Evolutionary conservation across 2,888 invertebrate species (phyloP).

Genomic region (Glyphotaelius pellucidus): DNA sequence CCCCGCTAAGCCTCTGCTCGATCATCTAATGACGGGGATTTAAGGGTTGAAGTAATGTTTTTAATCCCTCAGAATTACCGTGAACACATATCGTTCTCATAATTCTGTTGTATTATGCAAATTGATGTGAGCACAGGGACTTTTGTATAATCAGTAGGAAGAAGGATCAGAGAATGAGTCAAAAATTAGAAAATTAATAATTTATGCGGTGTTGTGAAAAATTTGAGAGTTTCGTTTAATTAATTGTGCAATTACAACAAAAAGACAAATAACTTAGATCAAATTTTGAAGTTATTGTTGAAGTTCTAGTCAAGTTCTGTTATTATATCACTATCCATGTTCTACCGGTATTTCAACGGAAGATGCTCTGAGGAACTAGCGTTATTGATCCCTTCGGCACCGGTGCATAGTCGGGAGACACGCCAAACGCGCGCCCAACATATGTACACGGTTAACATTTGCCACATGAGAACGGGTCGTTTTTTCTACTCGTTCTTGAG

Average conservation of each 20-base stretch:
- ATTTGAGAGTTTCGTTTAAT: background rate
- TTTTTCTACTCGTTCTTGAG: too few relatives aligned
- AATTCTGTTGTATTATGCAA: constrained; percentile 4
- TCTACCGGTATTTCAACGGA: too few relatives aligned
- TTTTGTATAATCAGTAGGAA: background rate
- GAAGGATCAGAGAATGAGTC: background rate
- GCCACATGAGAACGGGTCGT: too few relatives aligned
- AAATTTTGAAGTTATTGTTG: too few relatives aligned
- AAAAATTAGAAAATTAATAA: background rate
- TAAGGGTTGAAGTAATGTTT: background rate
- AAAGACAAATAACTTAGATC: too few relatives aligned
- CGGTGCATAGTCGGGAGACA: too few relatives aligned
- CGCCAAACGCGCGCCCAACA: too few relatives aligned
- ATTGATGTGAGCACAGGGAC: background rate
- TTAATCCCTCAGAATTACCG: background rate
- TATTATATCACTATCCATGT: too few relatives aligned
- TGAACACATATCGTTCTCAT: background rate
- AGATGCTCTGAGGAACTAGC: too few relatives aligned
- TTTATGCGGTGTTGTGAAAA: background rate
- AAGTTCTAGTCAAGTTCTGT: too few relatives aligned
- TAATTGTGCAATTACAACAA: background rate
- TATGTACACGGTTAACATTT: too few relatives aligned
- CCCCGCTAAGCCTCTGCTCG: background rate
- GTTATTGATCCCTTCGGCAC: too few relatives aligned
- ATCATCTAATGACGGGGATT: background rate